A percentile compares a stretch with the other conserved stretches of the same genome.
phyloP scores from a whole-genome alignment of 2,113 vertebrate genomes.

The Labrus mixtus region DNA sequence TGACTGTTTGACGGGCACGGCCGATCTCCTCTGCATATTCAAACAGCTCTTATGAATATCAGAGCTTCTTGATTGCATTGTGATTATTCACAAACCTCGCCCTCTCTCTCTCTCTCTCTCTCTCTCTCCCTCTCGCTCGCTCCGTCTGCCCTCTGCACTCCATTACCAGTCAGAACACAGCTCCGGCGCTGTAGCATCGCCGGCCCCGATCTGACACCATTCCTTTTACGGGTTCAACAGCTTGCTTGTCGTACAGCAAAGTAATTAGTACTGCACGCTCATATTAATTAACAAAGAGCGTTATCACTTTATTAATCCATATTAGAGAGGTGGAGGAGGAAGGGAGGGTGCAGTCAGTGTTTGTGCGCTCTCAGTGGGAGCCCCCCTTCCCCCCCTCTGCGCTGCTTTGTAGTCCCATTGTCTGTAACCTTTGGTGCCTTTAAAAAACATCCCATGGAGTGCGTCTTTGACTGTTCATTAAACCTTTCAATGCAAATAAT shows the following conservation, averaged over 20 bases:
- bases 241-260: conserved; percentile 90
- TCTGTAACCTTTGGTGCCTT: conserved; percentile 76
- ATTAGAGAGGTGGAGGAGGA: conserved; percentile 77
- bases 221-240: conserved; percentile 85
- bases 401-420: conserved; percentile 82
- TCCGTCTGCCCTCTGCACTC: conserved; percentile 45
- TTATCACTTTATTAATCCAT: conserved; percentile 98
- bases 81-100: conserved; percentile 61
- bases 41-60: conserved; percentile 67
- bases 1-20: conserved; percentile 57
- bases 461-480: conserved; percentile 92
- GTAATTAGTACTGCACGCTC: conserved; percentile 95
- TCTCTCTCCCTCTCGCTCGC: background rate
- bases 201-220: conserved; percentile 72
- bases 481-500: conserved; percentile 95
- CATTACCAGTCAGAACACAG: conserved; percentile 69
- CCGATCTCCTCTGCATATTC: conserved; percentile 56
- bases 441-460: conserved; percentile 82
- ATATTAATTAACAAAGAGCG: conserved; percentile 97
- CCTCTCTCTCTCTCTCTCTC: conserved; percentile 2
- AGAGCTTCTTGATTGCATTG: conserved; percentile 63
- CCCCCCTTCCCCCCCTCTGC: conserved; percentile 74
- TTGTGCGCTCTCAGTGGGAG: conserved; percentile 77
- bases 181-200: conserved; percentile 45
- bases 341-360: conserved; percentile 39